Evolutionary conservation across 2,797 vertebrate species (phyloP).

Genomic region (Okamejei kenojei): DNA sequence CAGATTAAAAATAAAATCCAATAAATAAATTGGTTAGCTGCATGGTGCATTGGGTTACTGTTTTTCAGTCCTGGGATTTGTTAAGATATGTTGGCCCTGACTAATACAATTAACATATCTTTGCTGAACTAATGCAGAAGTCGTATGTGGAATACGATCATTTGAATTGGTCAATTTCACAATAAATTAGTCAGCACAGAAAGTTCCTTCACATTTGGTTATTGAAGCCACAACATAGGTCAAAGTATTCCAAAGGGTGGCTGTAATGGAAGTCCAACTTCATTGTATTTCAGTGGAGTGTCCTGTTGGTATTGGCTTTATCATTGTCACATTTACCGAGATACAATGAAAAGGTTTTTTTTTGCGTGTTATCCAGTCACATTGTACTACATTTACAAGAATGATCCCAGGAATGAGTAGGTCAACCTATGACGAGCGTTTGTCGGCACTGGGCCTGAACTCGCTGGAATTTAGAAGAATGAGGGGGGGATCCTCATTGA

Average conservation of each 20-base stretch:
- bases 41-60: background rate
- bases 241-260: background rate
- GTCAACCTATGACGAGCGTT: too few species aligned
- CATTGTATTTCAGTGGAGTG: background rate
- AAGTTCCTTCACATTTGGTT: background rate
- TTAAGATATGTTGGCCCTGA: background rate
- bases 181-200: background rate
- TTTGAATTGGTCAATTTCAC: background rate
- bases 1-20: background rate
- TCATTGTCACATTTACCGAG: too few species aligned
- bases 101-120: background rate
- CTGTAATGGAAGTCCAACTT: background rate
- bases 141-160: background rate
- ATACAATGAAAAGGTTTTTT: too few species aligned
- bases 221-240: background rate
- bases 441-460: too few species aligned
- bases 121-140: background rate
- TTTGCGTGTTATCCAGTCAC: too few species aligned
- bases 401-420: too few species aligned
- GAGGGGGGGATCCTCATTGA: too few species aligned
- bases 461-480: too few species aligned
- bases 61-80: background rate
- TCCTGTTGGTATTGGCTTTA: too few species aligned
- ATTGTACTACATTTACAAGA: too few species aligned
- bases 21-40: background rate